Percentiles rank a stretch among this genome's conserved stretches.
phyloP scores from a whole-genome alignment of 37 sponge, comb jelly and placozoan species.

The Halisarca cf. caerulea region DNA sequence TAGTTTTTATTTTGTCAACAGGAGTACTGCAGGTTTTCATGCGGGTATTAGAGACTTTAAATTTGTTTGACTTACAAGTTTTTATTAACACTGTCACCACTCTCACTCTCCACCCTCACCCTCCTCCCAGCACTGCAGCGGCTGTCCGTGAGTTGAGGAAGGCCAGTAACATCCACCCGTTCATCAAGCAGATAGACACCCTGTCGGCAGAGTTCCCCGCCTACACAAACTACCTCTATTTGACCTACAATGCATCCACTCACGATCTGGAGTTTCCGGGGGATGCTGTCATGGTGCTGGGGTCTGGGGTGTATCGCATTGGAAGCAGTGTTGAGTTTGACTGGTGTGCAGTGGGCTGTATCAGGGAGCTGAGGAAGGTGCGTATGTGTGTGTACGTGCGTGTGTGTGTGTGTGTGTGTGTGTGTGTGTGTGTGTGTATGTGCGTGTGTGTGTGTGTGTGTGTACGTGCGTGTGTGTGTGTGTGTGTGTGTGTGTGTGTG shows the following conservation, averaged over 20 bases:
- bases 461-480: neutral
- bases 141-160: constrained; percentile 77
- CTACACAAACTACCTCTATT: constrained; percentile 95
- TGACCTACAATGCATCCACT: constrained; percentile 89
- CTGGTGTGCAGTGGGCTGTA: constrained; percentile 98
- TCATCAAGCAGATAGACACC: constrained; percentile 97
- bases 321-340: constrained; percentile 99
- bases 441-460: neutral
- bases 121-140: constrained; percentile 45
- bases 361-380: constrained; percentile 85
- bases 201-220: constrained; percentile 98
- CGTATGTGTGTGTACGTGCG: neutral
- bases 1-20: too few species aligned
- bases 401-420: constrained; percentile 1
- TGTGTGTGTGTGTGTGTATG: neutral
- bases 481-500: neutral
- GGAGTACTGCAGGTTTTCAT: neutral
- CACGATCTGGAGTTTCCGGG: constrained; percentile 87
- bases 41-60: neutral
- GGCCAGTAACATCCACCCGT: constrained; percentile 65
- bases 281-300: constrained; percentile 89
- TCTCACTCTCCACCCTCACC: neutral
- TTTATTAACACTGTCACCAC: neutral
- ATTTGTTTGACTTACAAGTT: neutral
- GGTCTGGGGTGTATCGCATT: constrained; percentile 96